Evolutionary conservation across 2,797 vertebrate genomes (phyloP).

Genomic region (Melanotaenia boesemani): DNA sequence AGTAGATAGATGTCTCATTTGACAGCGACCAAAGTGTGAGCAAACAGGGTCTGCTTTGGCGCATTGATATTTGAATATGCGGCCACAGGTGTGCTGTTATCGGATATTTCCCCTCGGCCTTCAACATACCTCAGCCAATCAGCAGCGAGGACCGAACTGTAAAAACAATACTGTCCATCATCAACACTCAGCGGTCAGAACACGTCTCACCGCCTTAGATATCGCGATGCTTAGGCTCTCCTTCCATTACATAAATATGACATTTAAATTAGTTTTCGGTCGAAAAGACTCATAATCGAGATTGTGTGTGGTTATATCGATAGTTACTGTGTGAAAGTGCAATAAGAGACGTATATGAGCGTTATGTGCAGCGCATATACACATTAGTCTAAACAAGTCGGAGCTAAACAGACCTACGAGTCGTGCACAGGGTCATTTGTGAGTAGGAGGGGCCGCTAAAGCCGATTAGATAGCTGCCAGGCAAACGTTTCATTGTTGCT

Average conservation of each 20-base stretch:
- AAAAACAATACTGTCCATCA: slow-evolving; percentile 18
- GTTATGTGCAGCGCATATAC: slow-evolving; percentile 33
- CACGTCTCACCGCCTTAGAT: slow-evolving; percentile 21
- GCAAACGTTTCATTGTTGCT: slow-evolving; percentile 67
- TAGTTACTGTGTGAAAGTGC: background rate
- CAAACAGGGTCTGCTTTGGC: background rate
- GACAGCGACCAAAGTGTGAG: background rate
- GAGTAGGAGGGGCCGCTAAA: slow-evolving; percentile 84
- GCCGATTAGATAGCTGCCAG: slow-evolving; percentile 76
- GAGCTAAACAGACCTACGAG: slow-evolving; percentile 68
- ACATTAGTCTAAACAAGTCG: slow-evolving; percentile 50
- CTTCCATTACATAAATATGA: slow-evolving; percentile 49
- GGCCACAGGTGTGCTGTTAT: slow-evolving; percentile 37
- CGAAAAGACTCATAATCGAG: background rate
- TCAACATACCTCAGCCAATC: slow-evolving; percentile 49
- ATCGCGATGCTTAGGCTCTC: slow-evolving; percentile 40
- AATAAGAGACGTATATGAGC: slow-evolving; percentile 10
- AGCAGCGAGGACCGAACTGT: slow-evolving; percentile 15
- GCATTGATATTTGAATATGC: slow-evolving; percentile 19
- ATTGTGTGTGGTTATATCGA: no score
- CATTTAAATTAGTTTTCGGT: slow-evolving; percentile 10
- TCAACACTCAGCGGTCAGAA: background rate
- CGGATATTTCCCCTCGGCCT: slow-evolving; percentile 22
- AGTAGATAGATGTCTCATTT: background rate
- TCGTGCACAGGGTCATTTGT: slow-evolving; percentile 77